phyloP scores from a whole-genome alignment of 2,888 invertebrate species.

The Cepaea hortensis region DNA sequence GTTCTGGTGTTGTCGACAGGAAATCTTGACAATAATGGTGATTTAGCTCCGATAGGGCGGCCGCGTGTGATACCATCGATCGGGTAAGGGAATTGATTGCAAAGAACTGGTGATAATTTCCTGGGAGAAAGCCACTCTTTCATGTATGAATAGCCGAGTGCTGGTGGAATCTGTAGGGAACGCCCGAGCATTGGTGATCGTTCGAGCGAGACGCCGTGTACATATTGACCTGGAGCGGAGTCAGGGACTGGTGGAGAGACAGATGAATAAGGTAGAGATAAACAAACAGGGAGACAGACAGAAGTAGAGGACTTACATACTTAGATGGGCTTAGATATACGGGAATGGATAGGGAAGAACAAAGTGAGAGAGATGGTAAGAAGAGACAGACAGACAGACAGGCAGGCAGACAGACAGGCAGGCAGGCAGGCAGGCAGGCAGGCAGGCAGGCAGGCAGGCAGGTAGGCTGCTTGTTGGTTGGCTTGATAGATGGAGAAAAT shows the following conservation, averaged over 20 bases:
- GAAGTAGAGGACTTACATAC: too few species aligned
- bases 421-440: too few species aligned
- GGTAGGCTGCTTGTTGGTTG: too few species aligned
- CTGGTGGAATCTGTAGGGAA: neutral
- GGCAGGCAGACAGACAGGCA: neutral
- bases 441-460: neutral
- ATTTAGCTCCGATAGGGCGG: neutral
- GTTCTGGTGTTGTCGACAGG: neutral
- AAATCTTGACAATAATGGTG: conserved; percentile 3
- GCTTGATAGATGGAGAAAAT: neutral
- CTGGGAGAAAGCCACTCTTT: neutral
- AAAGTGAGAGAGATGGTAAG: neutral
- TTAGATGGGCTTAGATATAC: neutral
- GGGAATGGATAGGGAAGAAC: neutral
- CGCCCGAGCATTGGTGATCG: neutral
- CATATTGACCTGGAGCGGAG: neutral
- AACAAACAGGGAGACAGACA: neutral
- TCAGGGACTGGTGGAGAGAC: neutral
- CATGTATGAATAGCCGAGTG: neutral
- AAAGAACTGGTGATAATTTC: neutral
- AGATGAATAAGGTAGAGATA: neutral
- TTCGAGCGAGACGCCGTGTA: neutral
- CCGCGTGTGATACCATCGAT: neutral
- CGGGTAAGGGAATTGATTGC: neutral
- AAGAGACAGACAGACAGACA: neutral